phyloP scores from a whole-genome alignment of 2,888 invertebrate species.

The Podabrus alpinus region DNA sequence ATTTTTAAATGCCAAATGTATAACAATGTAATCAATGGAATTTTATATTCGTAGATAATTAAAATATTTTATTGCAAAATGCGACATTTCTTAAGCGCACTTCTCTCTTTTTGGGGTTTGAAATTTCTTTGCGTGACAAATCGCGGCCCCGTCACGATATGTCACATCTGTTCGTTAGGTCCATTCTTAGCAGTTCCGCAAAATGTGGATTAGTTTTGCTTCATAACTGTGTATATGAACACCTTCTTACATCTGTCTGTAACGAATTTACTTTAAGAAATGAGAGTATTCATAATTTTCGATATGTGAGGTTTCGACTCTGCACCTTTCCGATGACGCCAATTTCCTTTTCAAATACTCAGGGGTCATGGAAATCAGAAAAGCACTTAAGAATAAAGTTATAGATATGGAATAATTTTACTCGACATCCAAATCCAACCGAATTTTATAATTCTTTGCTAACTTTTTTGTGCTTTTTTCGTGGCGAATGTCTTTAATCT shows the following conservation, averaged over 20 bases:
- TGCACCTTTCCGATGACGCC: background rate
- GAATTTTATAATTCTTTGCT: background rate
- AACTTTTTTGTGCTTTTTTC: background rate
- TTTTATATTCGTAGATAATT: background rate
- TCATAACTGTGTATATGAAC: constrained; percentile 44
- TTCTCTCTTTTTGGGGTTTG: constrained; percentile 1
- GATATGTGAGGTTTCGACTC: background rate
- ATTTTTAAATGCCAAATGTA: background rate
- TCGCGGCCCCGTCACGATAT: constrained; percentile 30
- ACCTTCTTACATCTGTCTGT: constrained; percentile 48
- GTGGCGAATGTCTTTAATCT: too few relatives aligned
- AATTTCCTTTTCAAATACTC: background rate
- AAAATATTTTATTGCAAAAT: background rate
- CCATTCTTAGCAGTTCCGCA: constrained; percentile 44
- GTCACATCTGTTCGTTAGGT: constrained; percentile 39
- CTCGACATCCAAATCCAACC: background rate
- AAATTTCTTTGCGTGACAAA: constrained; percentile 33
- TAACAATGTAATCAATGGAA: background rate
- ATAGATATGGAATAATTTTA: background rate
- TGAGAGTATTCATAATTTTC: background rate
- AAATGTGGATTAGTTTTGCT: constrained; percentile 51
- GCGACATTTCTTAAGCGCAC: background rate
- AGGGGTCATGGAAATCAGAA: background rate
- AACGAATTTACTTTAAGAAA: constrained; percentile 43
- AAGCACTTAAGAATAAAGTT: background rate